A percentile compares a stretch with the other conserved stretches of the same genome.
Evolutionary conservation across 64 coral and sea anemone species (phyloP).

Genomic region (Exaiptasia diaphana): DNA sequence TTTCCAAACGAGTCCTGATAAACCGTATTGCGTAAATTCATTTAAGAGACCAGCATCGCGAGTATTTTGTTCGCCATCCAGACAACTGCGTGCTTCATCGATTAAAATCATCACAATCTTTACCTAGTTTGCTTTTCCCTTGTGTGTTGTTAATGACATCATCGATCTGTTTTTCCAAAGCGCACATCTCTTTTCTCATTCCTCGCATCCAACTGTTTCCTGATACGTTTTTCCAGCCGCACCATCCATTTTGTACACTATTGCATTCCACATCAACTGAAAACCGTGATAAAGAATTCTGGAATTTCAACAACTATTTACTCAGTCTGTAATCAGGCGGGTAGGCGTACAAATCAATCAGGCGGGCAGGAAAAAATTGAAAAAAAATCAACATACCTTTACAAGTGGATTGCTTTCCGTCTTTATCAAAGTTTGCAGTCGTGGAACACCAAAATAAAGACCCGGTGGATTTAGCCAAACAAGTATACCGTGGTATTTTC

Average conservation of each 20-base stretch:
- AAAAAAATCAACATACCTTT: not conserved
- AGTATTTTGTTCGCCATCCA: too few relatives aligned
- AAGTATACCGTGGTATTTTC: not conserved
- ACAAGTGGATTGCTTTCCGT: not conserved
- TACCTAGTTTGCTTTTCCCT: too few relatives aligned
- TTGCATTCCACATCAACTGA: not conserved
- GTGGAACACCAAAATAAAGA: not conserved
- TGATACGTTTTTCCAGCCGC: slow-evolving; percentile 23
- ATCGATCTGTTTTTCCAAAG: not conserved
- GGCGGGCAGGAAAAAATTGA: not conserved
- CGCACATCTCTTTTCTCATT: not conserved
- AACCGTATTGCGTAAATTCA: too few relatives aligned
- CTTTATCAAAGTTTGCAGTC: not conserved
- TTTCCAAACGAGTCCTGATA: too few relatives aligned
- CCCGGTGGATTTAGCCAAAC: not conserved
- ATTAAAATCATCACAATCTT: too few relatives aligned
- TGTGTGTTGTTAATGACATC: not conserved
- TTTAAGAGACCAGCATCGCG: too few relatives aligned
- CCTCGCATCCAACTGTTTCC: not conserved
- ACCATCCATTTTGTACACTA: slow-evolving; percentile 2
- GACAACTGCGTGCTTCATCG: too few relatives aligned
- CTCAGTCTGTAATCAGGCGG: too few relatives aligned
- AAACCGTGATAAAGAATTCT: too few relatives aligned
- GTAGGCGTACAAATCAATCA: not conserved
- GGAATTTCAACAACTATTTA: too few relatives aligned